Percentiles rank a stretch among this genome's conserved stretches.
Evolutionary conservation across 2,888 invertebrate genomes (phyloP).

Genomic region (Drosophila bunnanda): DNA sequence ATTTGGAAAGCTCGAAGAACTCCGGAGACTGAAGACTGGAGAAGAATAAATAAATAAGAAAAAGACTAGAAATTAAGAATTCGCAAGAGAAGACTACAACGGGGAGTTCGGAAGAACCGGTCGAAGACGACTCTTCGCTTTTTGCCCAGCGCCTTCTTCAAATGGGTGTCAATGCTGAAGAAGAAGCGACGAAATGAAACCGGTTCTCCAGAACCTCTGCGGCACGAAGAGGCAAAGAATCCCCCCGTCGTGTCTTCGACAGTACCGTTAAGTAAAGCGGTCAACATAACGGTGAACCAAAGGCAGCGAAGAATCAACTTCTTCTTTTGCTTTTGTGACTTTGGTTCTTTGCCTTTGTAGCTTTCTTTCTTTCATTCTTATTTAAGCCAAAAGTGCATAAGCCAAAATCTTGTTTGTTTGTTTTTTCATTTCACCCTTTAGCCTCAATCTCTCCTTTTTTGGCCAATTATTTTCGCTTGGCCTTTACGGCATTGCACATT

Average conservation of each 20-base stretch:
- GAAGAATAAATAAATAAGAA: not conserved
- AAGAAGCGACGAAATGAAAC: conserved; percentile 46
- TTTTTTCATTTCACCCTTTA: conserved; percentile 3
- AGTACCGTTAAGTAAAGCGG: conserved; percentile 72
- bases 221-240: not conserved
- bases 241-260: conserved; percentile 18
- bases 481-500: conserved; percentile 53
- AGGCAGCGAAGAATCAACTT: conserved; percentile 28
- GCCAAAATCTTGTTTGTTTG: conserved; percentile 43
- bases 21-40: not conserved
- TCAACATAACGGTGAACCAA: conserved; percentile 73
- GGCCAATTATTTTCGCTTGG: conserved; percentile 58
- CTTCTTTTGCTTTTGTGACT: conserved; percentile 18
- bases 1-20: conserved; percentile 36
- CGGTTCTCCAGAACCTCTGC: conserved; percentile 40
- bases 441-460: conserved; percentile 23
- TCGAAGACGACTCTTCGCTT: conserved; percentile 17
- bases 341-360: conserved; percentile 19
- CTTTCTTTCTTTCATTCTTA: conserved; percentile 47
- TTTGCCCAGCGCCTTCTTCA: conserved; percentile 16
- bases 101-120: conserved; percentile 37
- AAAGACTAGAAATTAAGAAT: conserved; percentile 27
- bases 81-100: conserved; percentile 16
- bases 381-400: conserved; percentile 49
- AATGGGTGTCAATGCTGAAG: conserved; percentile 50